These are phyloP conservation scores for Aix galericulata DNA, from an alignment of 2,113 vertebrate species.

Conservation along the genomic window DNA sequence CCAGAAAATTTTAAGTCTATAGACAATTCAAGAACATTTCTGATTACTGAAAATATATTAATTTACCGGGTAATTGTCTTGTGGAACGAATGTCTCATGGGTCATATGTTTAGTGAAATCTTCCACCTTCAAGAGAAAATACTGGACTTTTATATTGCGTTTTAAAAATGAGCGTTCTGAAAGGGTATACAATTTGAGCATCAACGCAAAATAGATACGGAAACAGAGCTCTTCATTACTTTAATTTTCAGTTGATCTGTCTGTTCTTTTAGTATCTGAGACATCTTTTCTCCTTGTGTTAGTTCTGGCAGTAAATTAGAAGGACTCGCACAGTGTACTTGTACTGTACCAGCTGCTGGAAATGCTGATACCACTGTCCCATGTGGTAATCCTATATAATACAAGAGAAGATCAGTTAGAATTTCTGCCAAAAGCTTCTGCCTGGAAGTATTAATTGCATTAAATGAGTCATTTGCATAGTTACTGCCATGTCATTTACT, in stretches of 20 bases:
- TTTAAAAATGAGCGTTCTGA: not conserved
- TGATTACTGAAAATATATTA: not conserved
- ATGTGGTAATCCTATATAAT: slow-evolving; percentile 14
- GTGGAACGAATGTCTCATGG: slow-evolving; percentile 62
- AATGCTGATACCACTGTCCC: not conserved
- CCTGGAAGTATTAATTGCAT: not conserved
- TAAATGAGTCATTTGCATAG: not conserved
- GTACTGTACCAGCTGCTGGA: not conserved
- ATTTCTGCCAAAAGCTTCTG: not conserved
- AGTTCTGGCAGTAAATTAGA: slow-evolving; percentile 40
- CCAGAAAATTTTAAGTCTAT: not conserved
- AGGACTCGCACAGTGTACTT: not conserved
- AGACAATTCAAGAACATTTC: not conserved
- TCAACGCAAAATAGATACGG: not conserved
- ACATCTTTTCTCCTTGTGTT: slow-evolving; percentile 85
- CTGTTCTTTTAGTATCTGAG: slow-evolving; percentile 82
- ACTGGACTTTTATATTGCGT: not conserved
- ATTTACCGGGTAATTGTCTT: slow-evolving; percentile 84
- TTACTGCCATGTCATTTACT: slow-evolving; percentile 50
- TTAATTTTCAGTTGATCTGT: slow-evolving; percentile 82
- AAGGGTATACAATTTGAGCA: not conserved
- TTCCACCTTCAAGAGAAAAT: slow-evolving; percentile 81
- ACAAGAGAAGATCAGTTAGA: not conserved
- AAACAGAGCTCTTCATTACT: slow-evolving; percentile 72
- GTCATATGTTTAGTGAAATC: slow-evolving; percentile 79